A percentile compares a stretch with the other conserved stretches of the same genome.
phyloP scores from a whole-genome alignment of 2,113 vertebrate genomes.

The Crotophaga sulcirostris region DNA sequence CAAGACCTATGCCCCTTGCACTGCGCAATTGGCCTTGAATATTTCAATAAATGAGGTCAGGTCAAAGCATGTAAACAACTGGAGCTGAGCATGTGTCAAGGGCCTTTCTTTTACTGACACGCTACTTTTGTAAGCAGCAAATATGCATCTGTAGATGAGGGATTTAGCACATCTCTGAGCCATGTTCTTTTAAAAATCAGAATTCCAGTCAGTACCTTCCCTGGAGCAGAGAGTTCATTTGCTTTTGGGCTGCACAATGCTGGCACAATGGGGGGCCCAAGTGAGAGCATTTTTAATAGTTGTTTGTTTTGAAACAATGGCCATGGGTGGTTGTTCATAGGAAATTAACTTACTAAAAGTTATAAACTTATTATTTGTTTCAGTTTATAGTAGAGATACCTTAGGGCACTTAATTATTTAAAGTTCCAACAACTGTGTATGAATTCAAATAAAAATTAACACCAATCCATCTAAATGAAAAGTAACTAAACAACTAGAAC shows the following conservation, averaged over 20 bases:
- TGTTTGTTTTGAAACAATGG: neutral
- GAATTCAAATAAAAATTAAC: neutral
- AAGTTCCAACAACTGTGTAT: neutral
- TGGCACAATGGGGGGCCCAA: neutral
- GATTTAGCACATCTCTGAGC: neutral
- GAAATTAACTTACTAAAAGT: neutral
- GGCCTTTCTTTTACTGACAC: neutral
- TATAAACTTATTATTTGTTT: neutral
- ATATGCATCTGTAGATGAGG: neutral
- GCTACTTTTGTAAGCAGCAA: neutral
- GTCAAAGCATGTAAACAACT: neutral
- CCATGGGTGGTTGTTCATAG: neutral
- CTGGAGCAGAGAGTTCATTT: neutral
- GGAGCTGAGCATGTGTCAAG: neutral
- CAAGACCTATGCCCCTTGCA: neutral
- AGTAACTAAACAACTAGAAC: neutral
- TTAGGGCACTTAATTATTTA: neutral
- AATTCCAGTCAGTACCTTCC: neutral
- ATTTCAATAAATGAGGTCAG: neutral
- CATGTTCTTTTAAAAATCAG: neutral
- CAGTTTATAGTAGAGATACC: neutral
- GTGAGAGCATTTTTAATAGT: neutral
- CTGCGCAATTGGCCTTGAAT: neutral
- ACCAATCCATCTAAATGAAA: neutral
- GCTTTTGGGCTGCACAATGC: neutral